Percentiles rank a stretch among this genome's conserved stretches.
Conservation (phyloP, 2,888 invertebrate species). For the Stenodema calcarata region DNA sequence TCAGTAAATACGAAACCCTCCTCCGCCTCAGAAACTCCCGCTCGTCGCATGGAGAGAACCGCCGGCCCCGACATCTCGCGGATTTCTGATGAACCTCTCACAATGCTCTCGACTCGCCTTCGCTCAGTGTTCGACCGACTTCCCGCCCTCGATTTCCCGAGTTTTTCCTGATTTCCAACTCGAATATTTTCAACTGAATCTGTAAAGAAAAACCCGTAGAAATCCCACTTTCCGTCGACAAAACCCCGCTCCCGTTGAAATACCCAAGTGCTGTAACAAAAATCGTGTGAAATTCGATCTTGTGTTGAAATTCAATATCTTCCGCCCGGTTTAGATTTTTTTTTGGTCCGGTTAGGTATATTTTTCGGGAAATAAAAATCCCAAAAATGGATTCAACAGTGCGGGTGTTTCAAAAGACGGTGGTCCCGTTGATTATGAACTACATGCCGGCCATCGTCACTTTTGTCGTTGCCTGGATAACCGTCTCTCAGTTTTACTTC, state of each 20-base stretch:
- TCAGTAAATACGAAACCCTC: background rate
- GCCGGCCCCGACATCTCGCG: constrained; percentile 25
- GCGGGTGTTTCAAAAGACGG: constrained; percentile 48
- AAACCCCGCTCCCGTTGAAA: background rate
- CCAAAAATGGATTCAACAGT: constrained; percentile 45
- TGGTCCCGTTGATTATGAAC: constrained; percentile 45
- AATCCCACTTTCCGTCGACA: background rate
- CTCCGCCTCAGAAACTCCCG: background rate
- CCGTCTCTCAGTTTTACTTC: constrained; percentile 48
- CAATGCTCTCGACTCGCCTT: background rate
- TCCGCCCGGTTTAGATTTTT: background rate
- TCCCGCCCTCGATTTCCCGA: constrained; percentile 22
- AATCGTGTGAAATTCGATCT: background rate
- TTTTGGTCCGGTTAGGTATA: no score
- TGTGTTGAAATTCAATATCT: background rate
- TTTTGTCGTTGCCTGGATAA: constrained; percentile 51
- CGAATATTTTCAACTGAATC: no score
- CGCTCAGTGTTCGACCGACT: constrained; percentile 5
- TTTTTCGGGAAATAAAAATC: background rate
- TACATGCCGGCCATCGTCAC: constrained; percentile 50
- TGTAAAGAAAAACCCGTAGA: no score
- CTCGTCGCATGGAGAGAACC: constrained; percentile 11
- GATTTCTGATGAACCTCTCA: constrained; percentile 7
- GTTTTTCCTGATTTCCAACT: background rate
- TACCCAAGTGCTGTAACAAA: background rate